Evolutionary conservation across 2,797 vertebrate genomes (phyloP), one percentile per base, ranked within the genome.

Genomic region (Ctenochaetus hawaiiensis): DNA sequence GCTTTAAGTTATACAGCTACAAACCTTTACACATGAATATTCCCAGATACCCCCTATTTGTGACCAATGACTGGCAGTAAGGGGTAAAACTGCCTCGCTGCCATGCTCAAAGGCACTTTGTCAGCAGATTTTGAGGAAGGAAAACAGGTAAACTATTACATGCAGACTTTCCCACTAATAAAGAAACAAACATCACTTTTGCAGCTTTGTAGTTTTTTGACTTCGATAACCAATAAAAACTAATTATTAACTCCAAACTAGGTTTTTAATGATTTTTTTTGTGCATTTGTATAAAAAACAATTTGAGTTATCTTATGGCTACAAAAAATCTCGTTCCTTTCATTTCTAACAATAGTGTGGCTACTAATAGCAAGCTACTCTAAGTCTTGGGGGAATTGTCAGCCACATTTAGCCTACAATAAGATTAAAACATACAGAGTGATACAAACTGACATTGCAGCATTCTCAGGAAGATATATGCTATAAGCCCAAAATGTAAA

Each of bases 401-500:
- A 34, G 4, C 10, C 16, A 8, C 8, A 30, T 60, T 68, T 6
- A 47, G 17, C 6, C 8, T n/a, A 11, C n/a, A 7, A 3, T 44
- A 18, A n/a, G 18, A 26, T 49, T 26, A 45, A 74, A 80, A 45
- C 13, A 57, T 44, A 20, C 11, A 22, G 26, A n/a, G 8, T 17
- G 2, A 49, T 5, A 62, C 14, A 69, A 9, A 41, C 39, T 12
- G 18, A n/a, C 23, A 23, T 23, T 47, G 4, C 44, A 63, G 59
- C 18, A 61, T 59, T 39, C 49, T 22, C 22, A 17, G 8, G 9
- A 23, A 18, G 2, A 41, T 57, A 71, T 8, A 34, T 23, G 56
- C 51, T 63, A 52, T 63, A 67, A 61, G 23, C 23, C n/a, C 9
- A 26, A 54, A 58, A 76, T 20, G 5, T 45, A 14, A 53, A 65